Conservation (phyloP, 2,888 invertebrate species). For the Brenthis hecate region DNA sequence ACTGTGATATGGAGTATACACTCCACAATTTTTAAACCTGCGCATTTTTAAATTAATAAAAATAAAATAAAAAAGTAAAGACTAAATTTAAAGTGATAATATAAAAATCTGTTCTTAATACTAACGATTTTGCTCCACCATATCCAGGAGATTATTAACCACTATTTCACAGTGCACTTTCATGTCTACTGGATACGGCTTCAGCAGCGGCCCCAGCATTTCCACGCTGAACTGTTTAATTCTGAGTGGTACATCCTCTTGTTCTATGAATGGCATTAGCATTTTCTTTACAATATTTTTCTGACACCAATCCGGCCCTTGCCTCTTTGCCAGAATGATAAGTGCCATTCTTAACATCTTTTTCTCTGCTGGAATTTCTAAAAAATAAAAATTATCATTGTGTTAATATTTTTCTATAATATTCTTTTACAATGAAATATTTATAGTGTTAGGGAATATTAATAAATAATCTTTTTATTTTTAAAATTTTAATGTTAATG, state of each 20-base stretch:
- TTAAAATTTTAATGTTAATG: too few species aligned
- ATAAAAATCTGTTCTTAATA: constrained; percentile 36
- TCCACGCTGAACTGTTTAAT: constrained; percentile 62
- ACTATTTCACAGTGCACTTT: constrained; percentile 68
- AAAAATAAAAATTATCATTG: constrained; percentile 35
- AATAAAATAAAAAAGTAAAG: too few species aligned
- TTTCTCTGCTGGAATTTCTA: constrained; percentile 58
- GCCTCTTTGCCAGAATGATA: constrained; percentile 69
- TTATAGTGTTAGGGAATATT: too few species aligned
- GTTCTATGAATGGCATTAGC: constrained; percentile 63
- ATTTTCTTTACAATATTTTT: constrained; percentile 65
- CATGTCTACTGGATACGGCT: constrained; percentile 72
- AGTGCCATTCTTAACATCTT: constrained; percentile 64
- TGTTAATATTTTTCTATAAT: too few species aligned
- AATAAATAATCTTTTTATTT: too few species aligned
- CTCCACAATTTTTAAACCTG: too few species aligned
- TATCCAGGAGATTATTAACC: constrained; percentile 59
- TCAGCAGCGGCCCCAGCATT: constrained; percentile 65
- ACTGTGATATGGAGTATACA: neutral
- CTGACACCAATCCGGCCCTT: constrained; percentile 72
- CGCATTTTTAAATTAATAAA: too few species aligned
- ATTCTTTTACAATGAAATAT: too few species aligned
- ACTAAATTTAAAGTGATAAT: neutral
- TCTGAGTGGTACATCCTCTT: constrained; percentile 46
- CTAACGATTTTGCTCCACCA: constrained; percentile 64